Evolutionary conservation across 2,888 invertebrate genomes (phyloP), one percentile per base, ranked within the genome.

Genomic region (Hetaerina titia): DNA sequence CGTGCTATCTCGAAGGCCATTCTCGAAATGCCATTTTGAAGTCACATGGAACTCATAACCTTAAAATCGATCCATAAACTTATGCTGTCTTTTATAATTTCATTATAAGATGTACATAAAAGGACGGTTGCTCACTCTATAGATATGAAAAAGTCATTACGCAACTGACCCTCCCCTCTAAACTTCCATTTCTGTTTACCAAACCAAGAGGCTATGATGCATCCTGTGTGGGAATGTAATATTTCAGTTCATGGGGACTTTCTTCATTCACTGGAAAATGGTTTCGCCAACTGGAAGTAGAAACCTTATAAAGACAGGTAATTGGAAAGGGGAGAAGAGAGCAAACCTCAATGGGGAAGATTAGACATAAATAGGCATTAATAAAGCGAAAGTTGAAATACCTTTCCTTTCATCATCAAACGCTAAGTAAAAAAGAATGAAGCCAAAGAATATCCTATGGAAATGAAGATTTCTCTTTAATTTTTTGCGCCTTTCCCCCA

Each of bases 401-500:
- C 81, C 81, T 81, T 81, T 81, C 81, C 31, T 81, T 81, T 69
- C 31, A 81, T 31, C 31, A 13, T 81, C 81, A 31, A 22, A 81
- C 81, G 31, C 31, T 81, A 31, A 11, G 81, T 11, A 31, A 81
- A 13, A 81, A 13, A 81, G 15, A 81, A 69, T 22, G 31, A 15
- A 81, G 31, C 13, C 69, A 69, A 69, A 13, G 81, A 13, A 22
- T 31, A 81, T 31, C 81, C 31, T 31, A 81, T 81, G 81, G 13
- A 81, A 81, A 81, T 81, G 81, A 81, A 81, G 81, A 81, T 25
- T 81, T n/a, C 31, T 15, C 81, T 81, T 81, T 81, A 31, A 81
- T 81, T 81, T 81, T 81, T 81, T 31, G 9, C 81, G 13, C 81
- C 2, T 31, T 25, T 81, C 74, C 74, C 4, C 31, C 74, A 25